Evolutionary conservation across 2,888 invertebrate genomes (phyloP).

Genomic region (Germaria angustata): DNA sequence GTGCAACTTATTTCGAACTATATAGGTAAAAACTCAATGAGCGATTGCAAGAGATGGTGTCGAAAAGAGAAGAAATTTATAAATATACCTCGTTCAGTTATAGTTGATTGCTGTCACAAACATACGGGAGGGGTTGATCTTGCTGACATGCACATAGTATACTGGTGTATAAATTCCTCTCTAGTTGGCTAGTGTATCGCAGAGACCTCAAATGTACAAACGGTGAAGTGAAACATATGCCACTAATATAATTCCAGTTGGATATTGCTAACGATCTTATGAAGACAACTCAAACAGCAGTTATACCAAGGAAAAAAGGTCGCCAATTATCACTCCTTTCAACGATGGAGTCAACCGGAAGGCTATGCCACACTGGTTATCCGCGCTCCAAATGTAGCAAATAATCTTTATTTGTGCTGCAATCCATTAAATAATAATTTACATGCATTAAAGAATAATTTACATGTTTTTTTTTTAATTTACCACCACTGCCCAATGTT

Average conservation of each 20-base stretch:
- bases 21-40: not conserved
- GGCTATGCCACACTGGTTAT: conserved; percentile 19
- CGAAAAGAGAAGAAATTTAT: conserved; percentile 1
- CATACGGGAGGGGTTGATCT: not conserved
- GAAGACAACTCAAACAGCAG: conserved; percentile 7
- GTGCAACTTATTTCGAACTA: not conserved
- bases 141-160: not conserved
- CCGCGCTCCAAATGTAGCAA: no score
- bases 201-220: conserved; percentile 53
- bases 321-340: not conserved
- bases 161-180: not conserved
- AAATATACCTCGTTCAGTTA: not conserved
- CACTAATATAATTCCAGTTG: conserved; percentile 62
- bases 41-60: not conserved
- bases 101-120: not conserved
- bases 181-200: conserved; percentile 58
- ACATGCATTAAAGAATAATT: no score
- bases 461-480: no score
- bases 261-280: conserved; percentile 59
- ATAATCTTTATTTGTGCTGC: no score
- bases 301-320: not conserved
- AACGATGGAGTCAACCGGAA: not conserved
- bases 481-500: no score
- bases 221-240: conserved; percentile 50
- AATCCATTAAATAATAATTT: no score